Base-by-base conservation (phyloP, 1,140 invertebrate genomes). In the Brachionus sp. region DNA sequence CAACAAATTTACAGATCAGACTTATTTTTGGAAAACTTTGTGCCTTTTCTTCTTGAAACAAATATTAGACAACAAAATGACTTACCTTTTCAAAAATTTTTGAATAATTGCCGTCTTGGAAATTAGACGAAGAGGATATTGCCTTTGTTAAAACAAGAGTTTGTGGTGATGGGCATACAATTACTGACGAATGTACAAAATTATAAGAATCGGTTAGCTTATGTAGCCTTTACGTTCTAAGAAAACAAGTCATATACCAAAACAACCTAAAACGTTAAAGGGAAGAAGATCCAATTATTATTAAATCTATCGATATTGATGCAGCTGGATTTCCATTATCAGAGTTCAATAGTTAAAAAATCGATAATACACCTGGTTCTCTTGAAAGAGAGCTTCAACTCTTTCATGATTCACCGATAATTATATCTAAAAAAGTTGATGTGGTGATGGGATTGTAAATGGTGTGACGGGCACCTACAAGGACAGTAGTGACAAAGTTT, bases 11-110 rank as follows among this genome's bases (percentile, higher is more conserved):
- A 57, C 23, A 16, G 23, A 19, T 57, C 9, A 57, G 53, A 57
- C 23, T 57, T 57, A 57, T 57, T 57, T 57, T 57, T 57, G 53
- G 53, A 57, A 57, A 57, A 57, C 23, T 57, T 57, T 57, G 23
- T 57, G n/a, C 53, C 53, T 57, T 57, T 57, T 57, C n/a, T 57
- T 57, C 53, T 57, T 57, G 53, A 57, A 57, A 57, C 53, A 57
- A 57, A 57, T 57, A n/a, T 57, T 16, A 57, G 53, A 57, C 4
- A 57, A 57, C 53, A 57, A 57, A 57, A 57, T 57, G 53, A 57
- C 23, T 57, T 57, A 25, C 53, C 53, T 57, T 57, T 57, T 57
- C 53, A 57, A 57, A 57, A 57, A 57, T 57, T 57, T 57, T 57
- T 57, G 23, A 57, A 57, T 25, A 57, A 57, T 9, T 57, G 53